Percentiles rank a stretch among this genome's conserved stretches.
These are phyloP conservation scores for Trogon melanurus DNA, from an alignment of 2,113 vertebrate species.

Conservation along the genomic window DNA sequence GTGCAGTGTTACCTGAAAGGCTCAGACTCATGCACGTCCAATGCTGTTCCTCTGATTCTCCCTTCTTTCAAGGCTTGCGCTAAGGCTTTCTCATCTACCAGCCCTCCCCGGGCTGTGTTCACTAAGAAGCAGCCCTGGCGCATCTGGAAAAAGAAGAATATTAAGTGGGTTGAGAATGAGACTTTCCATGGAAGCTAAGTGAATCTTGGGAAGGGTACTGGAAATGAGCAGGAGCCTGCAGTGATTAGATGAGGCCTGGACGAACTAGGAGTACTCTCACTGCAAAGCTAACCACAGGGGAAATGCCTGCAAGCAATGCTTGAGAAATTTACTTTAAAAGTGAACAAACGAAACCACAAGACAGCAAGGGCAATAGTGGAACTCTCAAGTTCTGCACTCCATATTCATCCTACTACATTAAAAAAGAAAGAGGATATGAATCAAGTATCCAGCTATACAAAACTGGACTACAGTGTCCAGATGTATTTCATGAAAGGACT, in stretches of 20 bases:
- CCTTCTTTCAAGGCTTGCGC: slow-evolving; percentile 91
- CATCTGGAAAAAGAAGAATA: slow-evolving; percentile 78
- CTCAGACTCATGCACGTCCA: slow-evolving; percentile 90
- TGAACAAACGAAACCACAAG: not conserved
- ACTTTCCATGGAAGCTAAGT: not conserved
- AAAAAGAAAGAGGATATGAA: slow-evolving; percentile 26
- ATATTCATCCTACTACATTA: slow-evolving; percentile 4
- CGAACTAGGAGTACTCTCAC: slow-evolving; percentile 38
- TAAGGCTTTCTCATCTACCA: slow-evolving; percentile 90
- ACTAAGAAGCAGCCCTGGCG: slow-evolving; percentile 90
- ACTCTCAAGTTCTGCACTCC: slow-evolving; percentile 51
- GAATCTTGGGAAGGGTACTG: slow-evolving; percentile 38
- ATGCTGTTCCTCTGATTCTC: slow-evolving; percentile 88
- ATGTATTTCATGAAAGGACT: not conserved
- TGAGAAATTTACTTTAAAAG: slow-evolving; percentile 54
- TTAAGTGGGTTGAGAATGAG: slow-evolving; percentile 3
- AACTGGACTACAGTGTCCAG: not conserved
- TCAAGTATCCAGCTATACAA: not conserved
- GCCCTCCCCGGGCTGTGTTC: slow-evolving; percentile 88
- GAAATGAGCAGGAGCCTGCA: slow-evolving; percentile 57
- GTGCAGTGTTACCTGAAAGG: slow-evolving; percentile 83
- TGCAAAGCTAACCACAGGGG: slow-evolving; percentile 51
- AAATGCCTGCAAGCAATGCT: slow-evolving; percentile 56
- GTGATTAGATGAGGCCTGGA: slow-evolving; percentile 51
- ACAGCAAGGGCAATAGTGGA: slow-evolving; percentile 39